Conservation (phyloP, 2,888 invertebrate species). For the Diaperis boleti region DNA sequence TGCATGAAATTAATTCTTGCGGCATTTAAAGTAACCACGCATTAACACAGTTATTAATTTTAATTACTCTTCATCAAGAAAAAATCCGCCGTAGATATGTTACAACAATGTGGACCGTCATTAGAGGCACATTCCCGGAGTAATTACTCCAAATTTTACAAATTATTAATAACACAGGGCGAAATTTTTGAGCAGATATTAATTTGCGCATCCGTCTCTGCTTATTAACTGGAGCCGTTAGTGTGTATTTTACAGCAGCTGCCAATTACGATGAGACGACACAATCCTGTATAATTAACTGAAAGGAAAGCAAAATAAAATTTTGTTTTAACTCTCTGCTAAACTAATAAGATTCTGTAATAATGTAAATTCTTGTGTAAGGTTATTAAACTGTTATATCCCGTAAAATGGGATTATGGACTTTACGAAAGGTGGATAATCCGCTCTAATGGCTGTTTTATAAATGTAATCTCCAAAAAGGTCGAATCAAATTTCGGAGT, state of each 20-base stretch:
- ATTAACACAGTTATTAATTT: slow-evolving; percentile 34
- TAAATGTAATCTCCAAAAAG: too few species aligned
- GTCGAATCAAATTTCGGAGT: too few species aligned
- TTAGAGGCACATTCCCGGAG: neutral
- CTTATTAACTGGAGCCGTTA: slow-evolving; percentile 1
- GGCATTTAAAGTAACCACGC: slow-evolving; percentile 25
- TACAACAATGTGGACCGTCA: neutral
- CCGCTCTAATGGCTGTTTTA: too few species aligned
- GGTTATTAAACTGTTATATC: neutral
- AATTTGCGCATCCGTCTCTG: neutral
- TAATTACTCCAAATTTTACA: neutral
- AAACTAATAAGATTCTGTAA: neutral
- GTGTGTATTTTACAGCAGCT: slow-evolving; percentile 2
- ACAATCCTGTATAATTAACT: neutral
- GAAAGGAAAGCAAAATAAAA: neutral
- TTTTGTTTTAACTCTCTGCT: neutral
- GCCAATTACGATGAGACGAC: slow-evolving; percentile 1
- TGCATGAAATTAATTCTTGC: slow-evolving; percentile 28
- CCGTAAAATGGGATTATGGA: neutral
- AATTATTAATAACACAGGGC: neutral
- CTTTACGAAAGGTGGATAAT: neutral
- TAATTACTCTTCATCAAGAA: slow-evolving; percentile 18
- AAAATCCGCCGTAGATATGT: slow-evolving; percentile 9
- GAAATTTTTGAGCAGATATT: neutral
- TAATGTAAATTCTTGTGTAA: neutral